These are phyloP conservation scores for Venusia cambrica DNA, from an alignment of 2,888 invertebrate genomes.

Conservation along the genomic window DNA sequence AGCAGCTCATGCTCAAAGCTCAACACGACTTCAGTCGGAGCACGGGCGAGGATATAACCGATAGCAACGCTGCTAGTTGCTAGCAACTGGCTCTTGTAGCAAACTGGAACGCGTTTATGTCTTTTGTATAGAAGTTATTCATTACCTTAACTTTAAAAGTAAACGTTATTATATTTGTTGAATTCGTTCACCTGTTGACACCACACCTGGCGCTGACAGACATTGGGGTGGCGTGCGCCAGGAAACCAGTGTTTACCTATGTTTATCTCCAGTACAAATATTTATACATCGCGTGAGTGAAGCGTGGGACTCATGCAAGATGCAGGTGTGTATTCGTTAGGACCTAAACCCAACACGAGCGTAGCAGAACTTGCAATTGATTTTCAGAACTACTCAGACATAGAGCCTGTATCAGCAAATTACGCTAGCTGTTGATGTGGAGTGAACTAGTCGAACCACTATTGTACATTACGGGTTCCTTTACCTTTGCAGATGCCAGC, in stretches of 20 bases:
- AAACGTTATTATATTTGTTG: constrained; percentile 27
- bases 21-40: constrained; percentile 11
- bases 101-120: constrained; percentile 22
- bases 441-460: constrained; percentile 64
- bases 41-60: constrained; percentile 3
- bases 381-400: constrained; percentile 29
- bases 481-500: constrained; percentile 69
- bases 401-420: constrained; percentile 23
- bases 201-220: constrained; percentile 55
- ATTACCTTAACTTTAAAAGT: constrained; percentile 12
- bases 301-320: constrained; percentile 35
- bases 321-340: constrained; percentile 28
- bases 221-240: constrained; percentile 42
- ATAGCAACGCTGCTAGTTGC: too few species aligned
- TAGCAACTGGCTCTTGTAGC: constrained; percentile 11
- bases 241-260: constrained; percentile 37
- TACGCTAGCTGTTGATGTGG: constrained; percentile 28
- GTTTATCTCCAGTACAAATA: constrained; percentile 56
- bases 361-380: neutral
- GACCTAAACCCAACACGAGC: constrained; percentile 9
- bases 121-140: constrained; percentile 17
- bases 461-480: constrained; percentile 65
- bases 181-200: constrained; percentile 63
- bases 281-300: constrained; percentile 59
- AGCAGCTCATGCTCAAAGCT: constrained; percentile 7